Percentiles rank a stretch among this genome's conserved stretches.
phyloP scores from a whole-genome alignment of 1,140 invertebrate genomes.

The Rhagoletis pomonella region DNA sequence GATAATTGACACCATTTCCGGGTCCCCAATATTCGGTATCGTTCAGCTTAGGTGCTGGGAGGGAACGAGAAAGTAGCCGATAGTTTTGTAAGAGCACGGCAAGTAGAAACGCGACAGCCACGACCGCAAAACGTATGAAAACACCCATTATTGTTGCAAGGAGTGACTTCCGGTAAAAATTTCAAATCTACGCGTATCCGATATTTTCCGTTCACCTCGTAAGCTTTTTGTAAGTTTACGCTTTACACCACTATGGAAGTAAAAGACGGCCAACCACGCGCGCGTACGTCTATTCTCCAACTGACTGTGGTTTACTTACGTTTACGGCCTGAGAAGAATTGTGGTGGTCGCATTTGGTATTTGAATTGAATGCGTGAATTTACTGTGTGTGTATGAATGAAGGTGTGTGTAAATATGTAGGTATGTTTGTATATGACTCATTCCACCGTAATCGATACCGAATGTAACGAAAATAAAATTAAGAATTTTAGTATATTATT shows the following conservation, averaged over 20 bases:
- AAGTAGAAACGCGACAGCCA: constrained; percentile 8
- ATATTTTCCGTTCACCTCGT: no score
- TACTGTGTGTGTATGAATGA: neutral
- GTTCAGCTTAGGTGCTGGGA: constrained; percentile 66
- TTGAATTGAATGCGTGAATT: neutral
- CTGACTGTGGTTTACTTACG: neutral
- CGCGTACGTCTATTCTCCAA: neutral
- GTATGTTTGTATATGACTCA: no score
- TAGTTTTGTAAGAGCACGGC: constrained; percentile 56
- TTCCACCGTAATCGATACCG: no score
- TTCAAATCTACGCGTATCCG: no score
- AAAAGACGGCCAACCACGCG: neutral
- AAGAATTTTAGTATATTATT: no score
- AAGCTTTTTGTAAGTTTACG: no score
- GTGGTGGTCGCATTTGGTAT: neutral
- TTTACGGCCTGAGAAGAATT: neutral
- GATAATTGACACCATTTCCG: constrained; percentile 63
- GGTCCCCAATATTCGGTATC: constrained; percentile 69
- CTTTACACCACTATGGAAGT: no score
- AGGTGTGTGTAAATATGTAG: no score
- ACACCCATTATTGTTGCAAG: neutral
- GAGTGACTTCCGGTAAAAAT: no score
- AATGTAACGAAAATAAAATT: no score
- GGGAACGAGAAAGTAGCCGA: constrained; percentile 62
- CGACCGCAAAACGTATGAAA: constrained; percentile 27